Percentiles rank a stretch among this genome's conserved stretches.
Conservation (phyloP, 2,113 vertebrate genomes). For the Pagrus major region DNA sequence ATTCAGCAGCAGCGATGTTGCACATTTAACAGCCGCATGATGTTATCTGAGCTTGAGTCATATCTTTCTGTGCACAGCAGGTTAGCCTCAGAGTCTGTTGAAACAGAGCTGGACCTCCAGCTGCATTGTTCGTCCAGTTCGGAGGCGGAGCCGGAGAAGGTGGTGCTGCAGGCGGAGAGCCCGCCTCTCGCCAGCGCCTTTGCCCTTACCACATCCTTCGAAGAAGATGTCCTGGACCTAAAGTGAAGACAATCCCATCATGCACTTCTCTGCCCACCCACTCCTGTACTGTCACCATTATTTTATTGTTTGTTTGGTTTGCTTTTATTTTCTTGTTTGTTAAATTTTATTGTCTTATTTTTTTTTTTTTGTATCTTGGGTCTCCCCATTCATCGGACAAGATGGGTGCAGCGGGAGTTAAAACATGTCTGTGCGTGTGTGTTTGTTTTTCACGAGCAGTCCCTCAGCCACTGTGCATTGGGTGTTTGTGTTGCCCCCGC, state of each 20-base stretch:
- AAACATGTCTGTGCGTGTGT: constrained; percentile 53
- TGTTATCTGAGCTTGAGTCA: neutral
- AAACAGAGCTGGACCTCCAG: constrained; percentile 85
- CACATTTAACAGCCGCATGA: neutral
- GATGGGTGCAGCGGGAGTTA: constrained; percentile 59
- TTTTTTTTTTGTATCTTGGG: constrained; percentile 38
- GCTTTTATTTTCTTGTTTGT: constrained; percentile 59
- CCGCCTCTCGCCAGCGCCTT: constrained; percentile 84
- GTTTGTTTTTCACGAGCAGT: constrained; percentile 56
- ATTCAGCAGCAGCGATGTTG: neutral
- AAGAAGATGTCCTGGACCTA: constrained; percentile 94
- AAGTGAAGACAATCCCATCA: constrained; percentile 89
- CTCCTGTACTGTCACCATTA: constrained; percentile 68
- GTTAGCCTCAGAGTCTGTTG: constrained; percentile 86
- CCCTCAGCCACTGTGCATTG: constrained; percentile 43
- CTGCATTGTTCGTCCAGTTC: constrained; percentile 83
- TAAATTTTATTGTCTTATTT: constrained; percentile 33
- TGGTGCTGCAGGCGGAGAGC: constrained; percentile 83
- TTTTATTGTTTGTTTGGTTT: constrained; percentile 42
- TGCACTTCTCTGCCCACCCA: constrained; percentile 60
- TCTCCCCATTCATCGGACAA: constrained; percentile 27
- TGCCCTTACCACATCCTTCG: constrained; percentile 86
- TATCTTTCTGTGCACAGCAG: constrained; percentile 73
- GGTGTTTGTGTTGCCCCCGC: constrained; percentile 64
- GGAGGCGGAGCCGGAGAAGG: constrained; percentile 83